A percentile compares a stretch with the other conserved stretches of the same genome.
phyloP scores from a whole-genome alignment of 2,888 invertebrate species.

The Digitonthophagus gazella region DNA sequence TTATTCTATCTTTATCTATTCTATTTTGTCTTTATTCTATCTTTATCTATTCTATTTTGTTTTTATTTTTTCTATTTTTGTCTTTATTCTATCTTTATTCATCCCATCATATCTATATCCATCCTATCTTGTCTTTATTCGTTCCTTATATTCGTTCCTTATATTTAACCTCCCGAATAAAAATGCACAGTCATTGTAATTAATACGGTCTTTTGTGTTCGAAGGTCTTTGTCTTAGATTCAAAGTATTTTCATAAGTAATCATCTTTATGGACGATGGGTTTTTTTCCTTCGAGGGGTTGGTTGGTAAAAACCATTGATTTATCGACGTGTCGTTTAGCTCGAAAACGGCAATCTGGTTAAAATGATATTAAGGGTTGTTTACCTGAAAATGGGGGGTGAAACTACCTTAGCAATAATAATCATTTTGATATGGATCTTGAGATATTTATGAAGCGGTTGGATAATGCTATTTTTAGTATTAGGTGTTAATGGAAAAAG shows the following conservation, averaged over 20 bases:
- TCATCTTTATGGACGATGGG: slow-evolving; percentile 24
- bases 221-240: slow-evolving; percentile 38
- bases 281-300: neutral
- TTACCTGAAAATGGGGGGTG: neutral
- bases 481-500: too few relatives aligned
- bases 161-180: too few relatives aligned
- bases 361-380: neutral
- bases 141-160: too few relatives aligned
- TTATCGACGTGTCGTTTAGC: neutral
- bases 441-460: neutral
- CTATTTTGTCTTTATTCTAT: too few relatives aligned
- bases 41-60: too few relatives aligned
- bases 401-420: neutral
- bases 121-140: too few relatives aligned
- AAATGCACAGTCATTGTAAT: slow-evolving; percentile 38
- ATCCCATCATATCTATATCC: too few relatives aligned
- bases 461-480: neutral
- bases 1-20: too few relatives aligned
- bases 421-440: neutral
- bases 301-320: neutral
- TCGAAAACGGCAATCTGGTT: neutral
- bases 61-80: too few relatives aligned
- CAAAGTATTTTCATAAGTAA: slow-evolving; percentile 34
- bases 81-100: too few relatives aligned
- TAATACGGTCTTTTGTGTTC: slow-evolving; percentile 38